Percentiles rank a stretch among this genome's conserved stretches.
Conservation (phyloP, 2,888 invertebrate genomes). For the Poecilobothrus nobilitatus region DNA sequence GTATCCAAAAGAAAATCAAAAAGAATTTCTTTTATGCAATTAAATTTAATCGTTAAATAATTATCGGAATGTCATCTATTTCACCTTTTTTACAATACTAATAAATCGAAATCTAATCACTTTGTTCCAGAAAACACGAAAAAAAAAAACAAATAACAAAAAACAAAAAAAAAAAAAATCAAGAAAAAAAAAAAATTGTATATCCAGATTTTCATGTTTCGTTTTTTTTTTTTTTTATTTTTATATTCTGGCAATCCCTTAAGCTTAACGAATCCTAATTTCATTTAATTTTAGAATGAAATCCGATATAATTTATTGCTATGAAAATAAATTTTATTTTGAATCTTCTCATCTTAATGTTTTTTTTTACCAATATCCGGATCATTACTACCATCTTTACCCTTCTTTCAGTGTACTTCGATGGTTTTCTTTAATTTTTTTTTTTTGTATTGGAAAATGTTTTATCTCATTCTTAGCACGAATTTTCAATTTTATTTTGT, state of each 20-base stretch:
- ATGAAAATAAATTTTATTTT: slow-evolving; percentile 1
- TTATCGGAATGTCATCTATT: not conserved
- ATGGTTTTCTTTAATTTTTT: too few relatives aligned
- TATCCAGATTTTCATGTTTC: not conserved
- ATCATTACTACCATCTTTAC: too few relatives aligned
- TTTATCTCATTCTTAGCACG: too few relatives aligned
- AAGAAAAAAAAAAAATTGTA: not conserved
- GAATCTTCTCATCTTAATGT: not conserved
- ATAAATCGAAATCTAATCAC: not conserved
- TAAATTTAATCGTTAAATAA: slow-evolving; percentile 2
- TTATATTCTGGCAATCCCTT: not conserved
- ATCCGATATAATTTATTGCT: slow-evolving; percentile 4
- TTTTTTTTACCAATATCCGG: too few relatives aligned
- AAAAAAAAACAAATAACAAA: not conserved
- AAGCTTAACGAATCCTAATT: slow-evolving; percentile 6
- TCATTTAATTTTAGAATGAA: slow-evolving; percentile 3
- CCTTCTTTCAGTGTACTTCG: too few relatives aligned
- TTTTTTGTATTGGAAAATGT: too few relatives aligned
- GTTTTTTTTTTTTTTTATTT: too few relatives aligned
- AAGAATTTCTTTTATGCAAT: not conserved
- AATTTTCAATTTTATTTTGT: too few relatives aligned
- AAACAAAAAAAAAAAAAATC: not conserved
- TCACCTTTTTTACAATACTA: not conserved
- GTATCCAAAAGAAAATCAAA: too few relatives aligned
- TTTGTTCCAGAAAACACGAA: not conserved